Base-by-base conservation (phyloP, 2,888 invertebrate species). In the Cephus sareptanus region DNA sequence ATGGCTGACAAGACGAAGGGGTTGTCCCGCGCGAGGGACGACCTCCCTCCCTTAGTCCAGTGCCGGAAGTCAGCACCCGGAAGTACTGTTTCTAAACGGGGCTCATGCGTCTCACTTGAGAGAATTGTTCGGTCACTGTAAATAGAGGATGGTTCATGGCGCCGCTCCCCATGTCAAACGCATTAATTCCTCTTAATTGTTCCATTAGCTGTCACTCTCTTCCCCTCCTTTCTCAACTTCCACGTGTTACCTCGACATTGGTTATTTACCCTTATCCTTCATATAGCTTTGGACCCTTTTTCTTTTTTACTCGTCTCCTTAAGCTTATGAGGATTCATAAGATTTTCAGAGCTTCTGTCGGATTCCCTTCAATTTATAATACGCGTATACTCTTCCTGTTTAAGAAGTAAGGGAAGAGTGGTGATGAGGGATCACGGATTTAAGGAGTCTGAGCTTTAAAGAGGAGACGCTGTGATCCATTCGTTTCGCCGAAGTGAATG, bases 1-100 rank as follows among this genome's bases (percentile, higher is more conserved):
- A 95, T 89, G 96, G 96, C 94, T 96, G 96, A 96, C 95, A 94
- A 88, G 93, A 94, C 90, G 93, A 94, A 83, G 92, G 92, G 89
- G 92, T 91, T 87, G 91, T 89, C 87, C 92, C 93, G 89, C 92
- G 86, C 84, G 88, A 89, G 84, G 89, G 88, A 79, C 87, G 87
- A 79, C 90, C 90, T 85, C 89, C 89, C 76, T 86, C 87, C 56
- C 84, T 91, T 81, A 91, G 90, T 82, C 90, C 90, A 75, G 91
- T 91, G 79, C 90, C 90, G 83, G 90, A 90, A 87, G 89, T 91
- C 83, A 91, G 90, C 85, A 86, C 90, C 77, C 85, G 91, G 79
- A 91, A 91, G 86, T 91, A 91, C 86, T 91, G 91, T 86, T 91
- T 91, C 82, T 91, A 88, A 89, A 79, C 40, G 37, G 71, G 23